phyloP scores from a whole-genome alignment of 2,888 invertebrate species.

The Chrysolina americana region DNA sequence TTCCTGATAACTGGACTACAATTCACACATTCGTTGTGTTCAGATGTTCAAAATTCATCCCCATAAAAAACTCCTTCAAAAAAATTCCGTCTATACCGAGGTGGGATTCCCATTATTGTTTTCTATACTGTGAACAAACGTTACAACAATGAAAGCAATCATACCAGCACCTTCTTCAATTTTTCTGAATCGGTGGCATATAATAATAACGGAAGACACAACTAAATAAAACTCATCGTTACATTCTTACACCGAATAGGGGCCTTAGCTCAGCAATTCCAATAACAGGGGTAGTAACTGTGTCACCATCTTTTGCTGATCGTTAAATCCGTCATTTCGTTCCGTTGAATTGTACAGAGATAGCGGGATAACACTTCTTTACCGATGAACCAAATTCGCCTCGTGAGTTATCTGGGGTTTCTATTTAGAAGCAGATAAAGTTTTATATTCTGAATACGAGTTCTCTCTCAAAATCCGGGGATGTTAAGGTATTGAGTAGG shows the following conservation, averaged over 20 bases:
- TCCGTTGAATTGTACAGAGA: slow-evolving; percentile 9
- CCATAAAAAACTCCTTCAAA: background rate
- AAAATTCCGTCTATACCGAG: background rate
- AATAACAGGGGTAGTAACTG: slow-evolving; percentile 25
- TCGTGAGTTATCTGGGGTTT: background rate
- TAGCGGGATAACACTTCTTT: background rate
- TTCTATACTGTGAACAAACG: slow-evolving; percentile 1
- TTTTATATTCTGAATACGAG: background rate
- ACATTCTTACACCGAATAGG: slow-evolving; percentile 11
- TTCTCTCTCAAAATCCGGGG: background rate
- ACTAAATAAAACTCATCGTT: slow-evolving; percentile 29
- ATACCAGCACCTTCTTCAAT: background rate
- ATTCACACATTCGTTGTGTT: too few species aligned
- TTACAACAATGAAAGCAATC: slow-evolving; percentile 26
- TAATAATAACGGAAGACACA: slow-evolving; percentile 11
- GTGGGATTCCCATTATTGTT: slow-evolving; percentile 1
- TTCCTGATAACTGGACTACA: too few species aligned
- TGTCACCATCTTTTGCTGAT: slow-evolving; percentile 26
- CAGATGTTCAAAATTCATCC: too few species aligned
- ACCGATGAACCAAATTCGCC: background rate
- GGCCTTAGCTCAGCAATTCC: slow-evolving; percentile 30
- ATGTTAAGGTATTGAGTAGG: background rate
- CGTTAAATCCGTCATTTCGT: slow-evolving; percentile 26
- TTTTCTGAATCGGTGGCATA: background rate
- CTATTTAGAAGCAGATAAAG: background rate